phyloP scores from a whole-genome alignment of 2,797 vertebrate genomes.

The Phaenicophaeus curvirostris region DNA sequence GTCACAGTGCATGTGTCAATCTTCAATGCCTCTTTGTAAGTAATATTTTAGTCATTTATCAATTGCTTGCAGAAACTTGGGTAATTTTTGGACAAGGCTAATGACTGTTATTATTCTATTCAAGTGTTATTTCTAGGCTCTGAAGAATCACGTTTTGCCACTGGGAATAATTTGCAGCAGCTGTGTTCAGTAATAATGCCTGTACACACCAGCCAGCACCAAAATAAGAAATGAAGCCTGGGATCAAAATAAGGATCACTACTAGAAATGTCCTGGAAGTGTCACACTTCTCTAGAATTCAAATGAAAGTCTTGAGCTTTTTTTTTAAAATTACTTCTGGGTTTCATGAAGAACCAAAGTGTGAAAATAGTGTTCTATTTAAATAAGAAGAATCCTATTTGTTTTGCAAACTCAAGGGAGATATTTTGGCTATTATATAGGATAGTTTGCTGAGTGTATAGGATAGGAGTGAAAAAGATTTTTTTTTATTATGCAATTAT shows the following conservation, averaged over 20 bases:
- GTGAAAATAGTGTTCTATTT: background rate
- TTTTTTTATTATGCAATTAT: background rate
- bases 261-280: background rate
- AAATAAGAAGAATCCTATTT: background rate
- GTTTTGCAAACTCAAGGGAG: background rate
- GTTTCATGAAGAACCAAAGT: background rate
- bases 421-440: background rate
- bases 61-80: background rate
- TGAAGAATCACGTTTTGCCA: background rate
- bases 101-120: background rate
- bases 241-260: background rate
- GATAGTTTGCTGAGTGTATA: background rate
- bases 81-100: background rate
- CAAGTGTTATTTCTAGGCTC: rapidly evolving
- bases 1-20: background rate
- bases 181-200: background rate
- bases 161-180: background rate
- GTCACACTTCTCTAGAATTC: background rate
- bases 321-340: background rate
- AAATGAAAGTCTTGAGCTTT: background rate
- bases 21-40: background rate
- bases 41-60: background rate
- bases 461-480: background rate
- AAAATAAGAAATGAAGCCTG: background rate
- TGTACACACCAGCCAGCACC: background rate